Base-by-base conservation (phyloP, 2,797 vertebrate species). In the Smutsia temminckii region DNA sequence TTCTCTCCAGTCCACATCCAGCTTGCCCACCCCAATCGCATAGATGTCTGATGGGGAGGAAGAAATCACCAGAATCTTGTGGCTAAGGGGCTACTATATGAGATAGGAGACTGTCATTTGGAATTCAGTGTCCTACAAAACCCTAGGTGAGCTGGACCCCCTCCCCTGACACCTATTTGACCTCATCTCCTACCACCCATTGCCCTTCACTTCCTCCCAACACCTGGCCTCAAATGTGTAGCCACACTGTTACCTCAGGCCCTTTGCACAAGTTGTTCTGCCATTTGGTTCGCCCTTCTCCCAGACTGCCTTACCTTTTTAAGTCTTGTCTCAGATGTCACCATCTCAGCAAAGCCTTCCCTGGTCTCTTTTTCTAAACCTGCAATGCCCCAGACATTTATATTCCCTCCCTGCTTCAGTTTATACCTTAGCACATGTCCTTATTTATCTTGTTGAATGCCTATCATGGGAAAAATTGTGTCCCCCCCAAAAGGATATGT, bases 1-100 rank as follows among this genome's bases (percentile, higher is more conserved):
- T 61, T 99, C 98, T 0, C 75, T 89, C 98, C 84, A 98, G 21
- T 99, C 99, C 75, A 99, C 98, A 0, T 98, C 14, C 0, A 79
- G 8, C 7, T 79, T 87, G 40, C 99, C 99, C 55, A 99, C 96
- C 8, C 99, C 99, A 85, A 99, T 99, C n/a, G 98, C 99, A 49
- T 99, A 99, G 75, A 99, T 97, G n/a, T 99, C 99, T 99, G 95
- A 55, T 0, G 57, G 75, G 69, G 61, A 34, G 37, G 55, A 74
- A 25, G 64, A 34, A 68, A 21, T 49, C 46, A 88, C 16, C 55
- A 87, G 71, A 85, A 40, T 53, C 53, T 55, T 68, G 49, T 20
- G 63, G 11, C 57, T 13, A 6, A 21, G 27, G 57, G 17, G 51
- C 80, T 68, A 51, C n/a, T 69, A 57, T 2, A 0, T 8, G 27